A percentile compares a stretch with the other conserved stretches of the same genome.
These are phyloP conservation scores for Tenualosa thibaudeaui DNA, from an alignment of 2,797 vertebrate species.

Conservation along the genomic window DNA sequence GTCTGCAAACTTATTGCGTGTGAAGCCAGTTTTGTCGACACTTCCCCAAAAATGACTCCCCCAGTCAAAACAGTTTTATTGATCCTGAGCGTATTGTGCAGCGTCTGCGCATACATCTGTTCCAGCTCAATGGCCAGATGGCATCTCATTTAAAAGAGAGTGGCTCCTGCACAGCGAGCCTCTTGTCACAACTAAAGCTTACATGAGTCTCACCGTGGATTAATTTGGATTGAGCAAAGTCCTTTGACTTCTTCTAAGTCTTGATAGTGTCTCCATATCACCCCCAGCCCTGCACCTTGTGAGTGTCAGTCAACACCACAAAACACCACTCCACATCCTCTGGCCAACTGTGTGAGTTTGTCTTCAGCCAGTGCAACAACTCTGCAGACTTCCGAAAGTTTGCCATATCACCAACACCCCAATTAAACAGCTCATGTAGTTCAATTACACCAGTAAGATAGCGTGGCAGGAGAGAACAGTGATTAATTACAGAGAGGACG, in stretches of 20 bases:
- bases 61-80: background rate
- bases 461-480: slow-evolving; percentile 19
- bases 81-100: background rate
- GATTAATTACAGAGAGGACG: slow-evolving; percentile 48
- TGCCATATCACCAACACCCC: slow-evolving; percentile 24
- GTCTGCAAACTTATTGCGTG: background rate
- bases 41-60: background rate
- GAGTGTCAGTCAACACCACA: background rate
- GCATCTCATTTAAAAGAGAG: background rate
- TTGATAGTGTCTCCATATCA: background rate
- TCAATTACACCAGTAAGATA: slow-evolving; percentile 28
- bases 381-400: slow-evolving; percentile 35
- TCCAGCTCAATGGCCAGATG: background rate
- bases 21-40: background rate
- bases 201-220: background rate
- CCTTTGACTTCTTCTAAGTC: background rate
- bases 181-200: background rate
- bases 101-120: background rate
- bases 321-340: background rate
- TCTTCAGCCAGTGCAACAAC: background rate
- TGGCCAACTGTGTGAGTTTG: background rate
- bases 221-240: background rate
- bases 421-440: slow-evolving; percentile 41
- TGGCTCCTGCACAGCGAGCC: background rate
- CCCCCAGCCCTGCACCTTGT: background rate